These are phyloP conservation scores for Varroa destructor DNA, from an alignment of 1,140 invertebrate genomes.

Conservation along the genomic window DNA sequence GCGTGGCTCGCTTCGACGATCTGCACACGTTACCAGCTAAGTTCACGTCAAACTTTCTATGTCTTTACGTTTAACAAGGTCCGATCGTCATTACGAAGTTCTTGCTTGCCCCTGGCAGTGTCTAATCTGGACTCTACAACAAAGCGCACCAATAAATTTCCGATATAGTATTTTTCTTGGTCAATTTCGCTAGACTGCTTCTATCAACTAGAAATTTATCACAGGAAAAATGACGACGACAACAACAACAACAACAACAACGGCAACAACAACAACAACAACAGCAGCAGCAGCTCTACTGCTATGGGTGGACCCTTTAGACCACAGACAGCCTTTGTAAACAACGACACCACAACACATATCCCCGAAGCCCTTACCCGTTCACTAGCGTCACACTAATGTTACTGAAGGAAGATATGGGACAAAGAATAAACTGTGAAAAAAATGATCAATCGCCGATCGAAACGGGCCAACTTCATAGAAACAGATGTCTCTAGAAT, in stretches of 20 bases:
- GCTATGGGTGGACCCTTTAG: background rate
- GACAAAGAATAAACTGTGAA: background rate
- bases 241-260: conserved; percentile 3
- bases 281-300: background rate
- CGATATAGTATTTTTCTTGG: background rate
- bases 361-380: background rate
- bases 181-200: background rate
- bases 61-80: too few species aligned
- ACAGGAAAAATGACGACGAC: background rate
- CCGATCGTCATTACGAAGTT: too few species aligned
- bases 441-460: background rate
- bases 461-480: background rate
- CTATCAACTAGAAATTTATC: background rate
- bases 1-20: too few species aligned
- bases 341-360: background rate
- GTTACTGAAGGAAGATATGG: background rate
- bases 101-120: too few species aligned
- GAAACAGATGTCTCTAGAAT: conserved; percentile 1
- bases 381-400: background rate
- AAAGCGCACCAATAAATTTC: too few species aligned
- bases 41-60: too few species aligned
- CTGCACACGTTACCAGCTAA: too few species aligned
- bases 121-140: too few species aligned
- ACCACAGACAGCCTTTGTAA: background rate
- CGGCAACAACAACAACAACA: background rate